Percentiles rank a stretch among this genome's conserved stretches.
These are phyloP conservation scores for Sardina pilchardus DNA, from an alignment of 2,113 vertebrate genomes.

Conservation along the genomic window DNA sequence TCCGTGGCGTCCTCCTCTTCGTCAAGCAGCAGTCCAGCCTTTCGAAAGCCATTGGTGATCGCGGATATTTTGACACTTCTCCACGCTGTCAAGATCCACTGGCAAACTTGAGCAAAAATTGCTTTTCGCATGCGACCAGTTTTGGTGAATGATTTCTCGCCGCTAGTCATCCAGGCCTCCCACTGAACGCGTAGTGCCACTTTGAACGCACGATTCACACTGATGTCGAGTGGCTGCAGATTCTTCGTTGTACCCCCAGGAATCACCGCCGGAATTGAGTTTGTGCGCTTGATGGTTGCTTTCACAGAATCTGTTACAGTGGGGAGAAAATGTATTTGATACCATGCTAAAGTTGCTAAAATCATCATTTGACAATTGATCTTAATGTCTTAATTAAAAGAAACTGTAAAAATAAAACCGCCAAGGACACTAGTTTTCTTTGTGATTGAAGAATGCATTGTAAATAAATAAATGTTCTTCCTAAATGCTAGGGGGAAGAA, in stretches of 20 bases:
- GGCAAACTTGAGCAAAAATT: constrained; percentile 26
- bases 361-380: no score
- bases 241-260: no score
- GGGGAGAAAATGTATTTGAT: not conserved
- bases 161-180: constrained; percentile 36
- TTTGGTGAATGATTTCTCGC: constrained; percentile 43
- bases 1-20: no score
- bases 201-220: constrained; percentile 19
- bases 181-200: constrained; percentile 5
- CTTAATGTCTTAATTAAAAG: no score
- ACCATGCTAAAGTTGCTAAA: no score
- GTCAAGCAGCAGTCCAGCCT: constrained; percentile 15
- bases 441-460: no score
- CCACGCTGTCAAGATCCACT: constrained; percentile 31
- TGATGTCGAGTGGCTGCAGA: no score
- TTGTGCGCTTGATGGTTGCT: not conserved
- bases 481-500: no score
- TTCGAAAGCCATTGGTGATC: constrained; percentile 33
- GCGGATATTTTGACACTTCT: constrained; percentile 31
- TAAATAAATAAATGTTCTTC: no score
- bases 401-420: no score
- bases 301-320: not conserved
- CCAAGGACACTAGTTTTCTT: no score
- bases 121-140: constrained; percentile 34
- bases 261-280: no score